Conservation (phyloP, 2,797 vertebrate species). For the Sarcoramphus papa region DNA sequence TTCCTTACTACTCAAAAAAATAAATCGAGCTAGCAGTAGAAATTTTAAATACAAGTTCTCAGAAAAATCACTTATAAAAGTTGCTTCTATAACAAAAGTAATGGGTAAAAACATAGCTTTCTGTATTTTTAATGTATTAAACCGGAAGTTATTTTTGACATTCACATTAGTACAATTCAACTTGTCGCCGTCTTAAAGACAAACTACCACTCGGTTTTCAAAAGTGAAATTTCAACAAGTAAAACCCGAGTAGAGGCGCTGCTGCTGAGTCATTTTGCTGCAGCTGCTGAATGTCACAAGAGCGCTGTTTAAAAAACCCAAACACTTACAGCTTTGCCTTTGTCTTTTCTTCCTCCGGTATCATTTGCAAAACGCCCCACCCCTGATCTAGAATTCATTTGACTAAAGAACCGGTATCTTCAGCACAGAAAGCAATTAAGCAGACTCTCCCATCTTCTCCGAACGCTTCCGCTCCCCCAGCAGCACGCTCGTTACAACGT, state of each 20-base stretch:
- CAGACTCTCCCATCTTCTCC: neutral
- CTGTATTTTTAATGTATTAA: neutral
- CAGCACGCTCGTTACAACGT: neutral
- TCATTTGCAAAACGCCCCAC: neutral
- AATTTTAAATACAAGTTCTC: neutral
- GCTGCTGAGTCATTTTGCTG: neutral
- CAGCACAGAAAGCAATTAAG: neutral
- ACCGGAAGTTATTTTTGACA: neutral
- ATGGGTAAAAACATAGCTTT: neutral
- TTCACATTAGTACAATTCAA: neutral
- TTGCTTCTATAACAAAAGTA: neutral
- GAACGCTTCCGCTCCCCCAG: neutral
- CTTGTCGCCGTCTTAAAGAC: neutral
- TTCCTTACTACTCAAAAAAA: neutral
- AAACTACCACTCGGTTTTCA: neutral
- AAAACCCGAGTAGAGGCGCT: neutral
- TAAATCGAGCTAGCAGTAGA: neutral
- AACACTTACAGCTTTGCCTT: conserved; percentile 63
- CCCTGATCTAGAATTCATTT: conserved; percentile 16
- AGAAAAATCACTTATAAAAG: neutral
- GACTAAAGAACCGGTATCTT: neutral
- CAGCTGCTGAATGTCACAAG: neutral
- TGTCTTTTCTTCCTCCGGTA: conserved; percentile 45
- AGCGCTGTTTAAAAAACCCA: neutral
- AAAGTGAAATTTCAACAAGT: neutral